phyloP scores from a whole-genome alignment of 2,113 vertebrate genomes.

The Symphodus melops region DNA sequence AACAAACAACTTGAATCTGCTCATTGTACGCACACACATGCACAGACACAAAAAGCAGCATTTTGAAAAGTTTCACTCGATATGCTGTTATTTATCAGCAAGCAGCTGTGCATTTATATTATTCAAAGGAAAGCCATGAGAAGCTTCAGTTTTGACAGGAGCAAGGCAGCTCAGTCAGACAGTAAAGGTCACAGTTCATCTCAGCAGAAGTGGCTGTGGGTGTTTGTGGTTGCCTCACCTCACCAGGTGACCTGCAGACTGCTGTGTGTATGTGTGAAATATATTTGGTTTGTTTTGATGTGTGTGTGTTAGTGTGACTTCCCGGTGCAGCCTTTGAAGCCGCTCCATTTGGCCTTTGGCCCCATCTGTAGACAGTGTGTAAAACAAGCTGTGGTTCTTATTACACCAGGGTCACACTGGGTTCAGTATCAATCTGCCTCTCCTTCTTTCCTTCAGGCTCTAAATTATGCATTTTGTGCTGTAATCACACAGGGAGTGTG shows the following conservation, averaged over 20 bases:
- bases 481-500: background rate
- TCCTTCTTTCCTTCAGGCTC: background rate
- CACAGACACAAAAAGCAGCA: too few species aligned
- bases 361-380: constrained; percentile 38
- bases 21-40: too few species aligned
- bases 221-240: constrained; percentile 8
- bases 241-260: constrained; percentile 27
- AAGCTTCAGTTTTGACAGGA: too few species aligned
- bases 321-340: constrained; percentile 40
- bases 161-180: too few species aligned
- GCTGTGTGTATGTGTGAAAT: constrained; percentile 24
- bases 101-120: too few species aligned
- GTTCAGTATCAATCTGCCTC: constrained; percentile 21
- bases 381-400: constrained; percentile 29
- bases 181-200: background rate
- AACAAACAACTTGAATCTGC: too few species aligned
- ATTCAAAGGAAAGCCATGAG: too few species aligned
- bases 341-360: constrained; percentile 38
- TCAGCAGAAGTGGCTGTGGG: background rate
- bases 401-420: constrained; percentile 9
- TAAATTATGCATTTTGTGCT: background rate
- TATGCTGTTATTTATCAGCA: too few species aligned
- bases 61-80: too few species aligned
- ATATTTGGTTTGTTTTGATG: constrained; percentile 23
- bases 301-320: constrained; percentile 21